Conservation (phyloP, 2,888 invertebrate genomes). For the Tridacna crocea region DNA sequence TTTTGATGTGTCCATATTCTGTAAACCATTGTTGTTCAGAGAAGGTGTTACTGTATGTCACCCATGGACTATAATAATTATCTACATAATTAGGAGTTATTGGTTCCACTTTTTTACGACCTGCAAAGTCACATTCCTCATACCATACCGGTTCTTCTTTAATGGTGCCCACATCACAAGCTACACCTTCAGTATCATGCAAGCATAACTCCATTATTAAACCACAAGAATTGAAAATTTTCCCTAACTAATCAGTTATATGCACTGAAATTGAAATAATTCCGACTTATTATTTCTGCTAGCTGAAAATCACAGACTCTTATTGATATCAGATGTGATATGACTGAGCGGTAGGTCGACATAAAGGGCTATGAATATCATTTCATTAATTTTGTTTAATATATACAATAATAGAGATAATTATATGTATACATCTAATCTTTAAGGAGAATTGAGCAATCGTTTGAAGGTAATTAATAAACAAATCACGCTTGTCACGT, state of each 20-base stretch:
- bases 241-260: not conserved
- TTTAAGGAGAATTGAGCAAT: conserved; percentile 20
- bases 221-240: not conserved
- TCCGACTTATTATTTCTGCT: not conserved
- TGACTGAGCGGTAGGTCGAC: not conserved
- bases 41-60: conserved; percentile 10
- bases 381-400: conserved; percentile 21
- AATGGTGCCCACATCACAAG: conserved; percentile 10
- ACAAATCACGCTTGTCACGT: conserved; percentile 23
- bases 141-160: conserved; percentile 19
- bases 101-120: not conserved
- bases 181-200: conserved; percentile 7
- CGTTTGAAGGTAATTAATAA: conserved; percentile 11
- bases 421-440: conserved; percentile 24
- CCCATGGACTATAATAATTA: conserved; percentile 20
- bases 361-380: not conserved
- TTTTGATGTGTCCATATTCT: conserved; percentile 14
- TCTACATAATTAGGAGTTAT: not conserved
- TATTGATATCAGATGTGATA: not conserved
- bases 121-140: not conserved
- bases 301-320: not conserved
- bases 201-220: not conserved
- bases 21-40: not conserved
- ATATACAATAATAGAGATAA: conserved; percentile 27
- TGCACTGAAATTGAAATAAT: not conserved